A percentile compares a stretch with the other conserved stretches of the same genome.
Evolutionary conservation across 1,140 invertebrate species (phyloP).

Genomic region (Coelopa frigida): DNA sequence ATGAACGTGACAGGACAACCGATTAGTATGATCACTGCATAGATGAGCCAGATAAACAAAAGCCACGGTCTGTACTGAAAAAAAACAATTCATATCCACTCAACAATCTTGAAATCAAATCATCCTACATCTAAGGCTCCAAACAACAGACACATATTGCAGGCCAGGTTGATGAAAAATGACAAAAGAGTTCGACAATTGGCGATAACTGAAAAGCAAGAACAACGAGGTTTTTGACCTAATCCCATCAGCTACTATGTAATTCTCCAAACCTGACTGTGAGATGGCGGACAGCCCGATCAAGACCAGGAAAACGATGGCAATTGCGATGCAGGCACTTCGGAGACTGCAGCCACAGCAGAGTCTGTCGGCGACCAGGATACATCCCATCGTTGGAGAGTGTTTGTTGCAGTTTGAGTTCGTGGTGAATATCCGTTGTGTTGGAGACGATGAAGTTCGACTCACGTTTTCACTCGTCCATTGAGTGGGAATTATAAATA

Average conservation of each 20-base stretch:
- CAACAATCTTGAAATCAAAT: not conserved
- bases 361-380: constrained; percentile 1
- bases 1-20: constrained; percentile 27
- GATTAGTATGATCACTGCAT: constrained; percentile 18
- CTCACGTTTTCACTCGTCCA: too few species aligned
- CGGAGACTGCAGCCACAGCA: constrained; percentile 5
- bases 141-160: constrained; percentile 24
- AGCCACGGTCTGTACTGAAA: constrained; percentile 22
- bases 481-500: too few species aligned
- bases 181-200: constrained; percentile 18
- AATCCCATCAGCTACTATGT: too few species aligned
- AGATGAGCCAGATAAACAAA: constrained; percentile 25
- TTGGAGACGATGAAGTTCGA: too few species aligned
- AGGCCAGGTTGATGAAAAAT: constrained; percentile 18
- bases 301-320: constrained; percentile 4
- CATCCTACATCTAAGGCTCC: constrained; percentile 23
- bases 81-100: not conserved
- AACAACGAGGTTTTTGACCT: not conserved
- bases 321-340: constrained; percentile 6
- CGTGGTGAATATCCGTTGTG: too few species aligned
- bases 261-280: constrained; percentile 4
- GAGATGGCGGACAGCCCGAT: not conserved
- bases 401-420: too few species aligned
- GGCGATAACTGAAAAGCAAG: constrained; percentile 5
- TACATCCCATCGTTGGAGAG: too few species aligned